Evolutionary conservation across 2,113 vertebrate genomes (phyloP).

Genomic region (Cavia aperea): DNA sequence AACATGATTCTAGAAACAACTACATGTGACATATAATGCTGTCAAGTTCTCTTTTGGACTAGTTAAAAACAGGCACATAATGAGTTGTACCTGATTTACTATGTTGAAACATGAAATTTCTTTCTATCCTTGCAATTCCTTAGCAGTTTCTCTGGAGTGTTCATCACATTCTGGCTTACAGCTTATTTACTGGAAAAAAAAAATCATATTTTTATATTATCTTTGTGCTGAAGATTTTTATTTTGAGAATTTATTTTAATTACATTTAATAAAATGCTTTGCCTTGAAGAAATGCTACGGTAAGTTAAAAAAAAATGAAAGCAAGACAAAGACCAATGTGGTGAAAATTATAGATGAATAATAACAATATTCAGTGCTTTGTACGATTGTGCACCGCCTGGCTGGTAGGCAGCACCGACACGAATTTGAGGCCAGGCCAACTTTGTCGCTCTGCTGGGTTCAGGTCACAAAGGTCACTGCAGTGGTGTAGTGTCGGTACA

Average conservation of each 20-base stretch:
- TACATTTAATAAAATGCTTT: neutral
- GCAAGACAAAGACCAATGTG: neutral
- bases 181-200: neutral
- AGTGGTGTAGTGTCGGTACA: neutral
- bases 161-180: neutral
- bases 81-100: neutral
- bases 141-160: neutral
- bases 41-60: neutral
- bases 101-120: neutral
- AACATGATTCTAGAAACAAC: too few relatives aligned
- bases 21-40: neutral
- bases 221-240: neutral
- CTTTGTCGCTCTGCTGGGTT: neutral
- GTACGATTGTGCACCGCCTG: neutral
- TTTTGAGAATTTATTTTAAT: neutral
- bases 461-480: neutral
- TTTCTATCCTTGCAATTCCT: neutral
- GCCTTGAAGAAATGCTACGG: neutral
- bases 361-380: neutral
- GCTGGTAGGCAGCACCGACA: neutral
- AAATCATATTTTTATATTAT: neutral
- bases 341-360: slow-evolving; percentile 26
- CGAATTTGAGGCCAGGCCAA: neutral
- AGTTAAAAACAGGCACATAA: neutral
- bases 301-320: neutral